Evolutionary conservation across 2,113 vertebrate species (phyloP).

Genomic region (Datnioides undecimradiatus): DNA sequence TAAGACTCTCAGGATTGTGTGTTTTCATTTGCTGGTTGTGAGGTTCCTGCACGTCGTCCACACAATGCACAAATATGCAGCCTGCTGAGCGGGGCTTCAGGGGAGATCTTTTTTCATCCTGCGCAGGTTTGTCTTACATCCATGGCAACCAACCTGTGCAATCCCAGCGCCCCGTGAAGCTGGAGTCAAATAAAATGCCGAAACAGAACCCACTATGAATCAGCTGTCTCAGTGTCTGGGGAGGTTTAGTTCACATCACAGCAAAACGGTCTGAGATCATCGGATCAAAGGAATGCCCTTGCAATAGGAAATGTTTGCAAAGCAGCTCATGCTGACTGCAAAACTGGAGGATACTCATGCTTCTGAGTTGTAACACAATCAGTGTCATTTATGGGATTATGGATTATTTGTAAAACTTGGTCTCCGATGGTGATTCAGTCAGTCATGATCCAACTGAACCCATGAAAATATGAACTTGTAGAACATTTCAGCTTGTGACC

Average conservation of each 20-base stretch:
- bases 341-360: background rate
- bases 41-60: constrained; percentile 60
- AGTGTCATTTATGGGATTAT: too few species aligned
- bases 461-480: background rate
- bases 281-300: constrained; percentile 52
- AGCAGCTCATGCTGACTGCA: background rate
- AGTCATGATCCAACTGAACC: background rate
- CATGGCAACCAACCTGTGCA: constrained; percentile 73
- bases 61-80: constrained; percentile 71
- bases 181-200: constrained; percentile 60
- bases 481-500: background rate
- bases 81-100: constrained; percentile 65
- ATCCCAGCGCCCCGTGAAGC: constrained; percentile 49
- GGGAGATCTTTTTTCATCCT: constrained; percentile 58
- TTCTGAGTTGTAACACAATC: constrained; percentile 27
- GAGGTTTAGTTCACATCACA: constrained; percentile 22
- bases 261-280: constrained; percentile 27
- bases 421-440: constrained; percentile 7
- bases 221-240: constrained; percentile 57
- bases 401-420: constrained; percentile 4
- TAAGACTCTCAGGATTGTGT: constrained; percentile 54
- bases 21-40: constrained; percentile 67
- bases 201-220: constrained; percentile 48
- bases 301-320: constrained; percentile 33
- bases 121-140: constrained; percentile 74